Conservation (phyloP, 2,797 vertebrate species). For the Eospalax fontanierii region DNA sequence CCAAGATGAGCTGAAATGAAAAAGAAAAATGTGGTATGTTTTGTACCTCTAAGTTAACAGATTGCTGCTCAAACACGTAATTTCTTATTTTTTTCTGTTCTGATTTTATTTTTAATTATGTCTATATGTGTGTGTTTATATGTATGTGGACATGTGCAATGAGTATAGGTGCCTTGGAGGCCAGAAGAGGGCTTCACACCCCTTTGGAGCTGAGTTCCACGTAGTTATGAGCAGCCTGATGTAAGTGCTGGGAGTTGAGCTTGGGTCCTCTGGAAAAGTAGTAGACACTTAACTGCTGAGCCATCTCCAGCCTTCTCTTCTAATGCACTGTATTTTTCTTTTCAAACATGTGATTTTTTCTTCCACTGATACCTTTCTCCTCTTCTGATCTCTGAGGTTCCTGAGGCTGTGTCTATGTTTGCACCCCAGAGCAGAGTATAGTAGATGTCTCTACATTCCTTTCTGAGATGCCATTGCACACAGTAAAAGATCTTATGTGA, state of each 20-base stretch:
- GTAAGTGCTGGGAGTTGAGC: too few species aligned
- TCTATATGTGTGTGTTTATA: background rate
- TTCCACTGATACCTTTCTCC: background rate
- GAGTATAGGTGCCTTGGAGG: background rate
- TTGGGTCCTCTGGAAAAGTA: background rate
- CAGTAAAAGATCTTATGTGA: background rate
- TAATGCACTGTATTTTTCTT: background rate
- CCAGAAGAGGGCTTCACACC: background rate
- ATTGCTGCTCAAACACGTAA: background rate
- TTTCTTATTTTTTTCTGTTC: background rate
- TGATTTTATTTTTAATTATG: background rate
- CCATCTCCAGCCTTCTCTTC: background rate
- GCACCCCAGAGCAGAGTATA: background rate
- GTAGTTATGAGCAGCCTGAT: background rate
- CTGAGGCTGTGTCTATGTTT: background rate
- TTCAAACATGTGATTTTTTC: background rate
- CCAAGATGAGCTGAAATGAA: background rate
- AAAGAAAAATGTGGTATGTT: background rate
- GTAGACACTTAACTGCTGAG: background rate
- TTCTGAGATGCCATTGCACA: background rate
- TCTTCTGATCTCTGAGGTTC: background rate
- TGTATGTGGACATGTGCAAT: background rate
- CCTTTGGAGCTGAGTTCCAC: too few species aligned
- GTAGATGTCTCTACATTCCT: background rate
- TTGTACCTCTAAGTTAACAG: background rate